These are phyloP conservation scores for Vimba vimba DNA, from an alignment of 2,113 vertebrate genomes.

Conservation along the genomic window DNA sequence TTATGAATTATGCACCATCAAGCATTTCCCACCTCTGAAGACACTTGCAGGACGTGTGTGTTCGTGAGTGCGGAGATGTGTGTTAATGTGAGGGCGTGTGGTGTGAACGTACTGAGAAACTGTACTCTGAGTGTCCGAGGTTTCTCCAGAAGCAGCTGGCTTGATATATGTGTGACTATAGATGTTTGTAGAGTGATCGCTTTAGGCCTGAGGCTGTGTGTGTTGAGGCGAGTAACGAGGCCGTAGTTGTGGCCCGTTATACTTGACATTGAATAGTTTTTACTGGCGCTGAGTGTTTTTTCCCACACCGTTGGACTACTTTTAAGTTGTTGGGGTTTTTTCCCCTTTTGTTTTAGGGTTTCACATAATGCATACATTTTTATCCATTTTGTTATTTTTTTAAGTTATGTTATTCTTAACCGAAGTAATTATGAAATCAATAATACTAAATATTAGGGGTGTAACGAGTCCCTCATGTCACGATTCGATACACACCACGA, in stretches of 20 bases:
- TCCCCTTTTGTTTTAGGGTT: not conserved
- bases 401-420: too few species aligned
- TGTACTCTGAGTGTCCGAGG: not conserved
- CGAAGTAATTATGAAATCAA: too few species aligned
- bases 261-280: not conserved
- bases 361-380: not conserved
- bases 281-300: not conserved
- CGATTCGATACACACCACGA: too few species aligned
- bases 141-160: not conserved
- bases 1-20: not conserved
- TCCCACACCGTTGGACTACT: not conserved
- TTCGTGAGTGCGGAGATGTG: slow-evolving; percentile 19
- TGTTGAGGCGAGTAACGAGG: not conserved
- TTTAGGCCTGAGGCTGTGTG: not conserved
- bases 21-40: not conserved
- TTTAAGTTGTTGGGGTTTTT: not conserved
- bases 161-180: not conserved
- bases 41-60: slow-evolving; percentile 13
- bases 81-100: not conserved
- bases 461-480: too few species aligned
- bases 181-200: not conserved
- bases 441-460: too few species aligned
- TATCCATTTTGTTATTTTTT: too few species aligned
- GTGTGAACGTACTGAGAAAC: not conserved
- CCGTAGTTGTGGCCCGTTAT: not conserved